phyloP scores from a whole-genome alignment of 1,140 invertebrate species.

The Cotesia typhae region DNA sequence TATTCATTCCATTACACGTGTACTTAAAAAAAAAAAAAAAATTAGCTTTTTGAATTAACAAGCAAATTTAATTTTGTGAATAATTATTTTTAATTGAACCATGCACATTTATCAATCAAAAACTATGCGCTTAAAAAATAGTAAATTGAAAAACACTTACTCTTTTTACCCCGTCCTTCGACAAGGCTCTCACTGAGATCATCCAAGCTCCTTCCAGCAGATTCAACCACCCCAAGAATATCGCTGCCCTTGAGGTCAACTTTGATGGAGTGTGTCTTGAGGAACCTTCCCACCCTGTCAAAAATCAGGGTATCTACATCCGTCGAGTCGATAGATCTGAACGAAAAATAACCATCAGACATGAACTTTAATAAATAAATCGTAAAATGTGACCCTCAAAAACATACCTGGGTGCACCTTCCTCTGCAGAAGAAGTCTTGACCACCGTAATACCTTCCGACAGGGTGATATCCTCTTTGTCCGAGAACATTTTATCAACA shows the following conservation, averaged over 20 bases:
- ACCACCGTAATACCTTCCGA: slow-evolving; percentile 84
- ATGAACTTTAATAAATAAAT: not conserved
- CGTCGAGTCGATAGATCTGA: slow-evolving; percentile 67
- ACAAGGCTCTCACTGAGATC: slow-evolving; percentile 74
- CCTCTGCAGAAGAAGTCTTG: slow-evolving; percentile 74
- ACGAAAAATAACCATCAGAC: slow-evolving; percentile 2
- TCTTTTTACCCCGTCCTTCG: slow-evolving; percentile 80
- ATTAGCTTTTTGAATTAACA: too few species aligned
- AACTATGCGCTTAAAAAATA: not conserved
- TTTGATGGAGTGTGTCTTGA: slow-evolving; percentile 80
- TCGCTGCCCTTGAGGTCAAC: slow-evolving; percentile 86
- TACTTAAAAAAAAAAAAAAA: too few species aligned
- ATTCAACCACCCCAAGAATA: slow-evolving; percentile 80
- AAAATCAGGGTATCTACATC: slow-evolving; percentile 73
- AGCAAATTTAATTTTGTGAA: too few species aligned
- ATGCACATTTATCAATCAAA: too few species aligned
- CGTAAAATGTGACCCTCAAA: not conserved
- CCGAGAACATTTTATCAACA: slow-evolving; percentile 80
- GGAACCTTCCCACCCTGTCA: slow-evolving; percentile 75
- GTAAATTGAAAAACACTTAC: slow-evolving; percentile 54
- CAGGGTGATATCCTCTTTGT: slow-evolving; percentile 79
- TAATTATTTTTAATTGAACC: too few species aligned
- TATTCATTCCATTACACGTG: too few species aligned
- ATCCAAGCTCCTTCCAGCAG: slow-evolving; percentile 78
- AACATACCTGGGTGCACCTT: slow-evolving; percentile 77